These are phyloP conservation scores for Psittacara wagleri DNA, from an alignment of 2,113 vertebrate genomes.

Conservation along the genomic window DNA sequence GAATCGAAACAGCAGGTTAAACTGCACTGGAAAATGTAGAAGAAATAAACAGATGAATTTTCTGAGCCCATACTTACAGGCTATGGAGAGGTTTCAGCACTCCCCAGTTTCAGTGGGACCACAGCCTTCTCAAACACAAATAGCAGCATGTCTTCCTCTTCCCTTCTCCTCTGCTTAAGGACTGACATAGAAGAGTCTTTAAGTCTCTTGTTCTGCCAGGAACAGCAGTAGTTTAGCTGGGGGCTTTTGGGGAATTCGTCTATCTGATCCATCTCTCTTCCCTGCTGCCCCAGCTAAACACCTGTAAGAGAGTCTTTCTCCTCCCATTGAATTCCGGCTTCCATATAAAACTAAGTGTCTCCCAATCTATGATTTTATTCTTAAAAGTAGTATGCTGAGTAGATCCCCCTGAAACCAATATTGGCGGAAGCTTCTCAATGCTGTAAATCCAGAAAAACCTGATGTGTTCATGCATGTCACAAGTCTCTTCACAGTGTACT, in stretches of 20 bases:
- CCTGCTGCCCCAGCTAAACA: background rate
- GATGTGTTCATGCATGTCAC: background rate
- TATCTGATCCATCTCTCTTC: background rate
- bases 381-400: background rate
- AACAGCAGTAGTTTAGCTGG: background rate
- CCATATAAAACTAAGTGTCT: background rate
- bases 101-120: background rate
- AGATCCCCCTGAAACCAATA: background rate
- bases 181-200: background rate
- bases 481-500: background rate
- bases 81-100: background rate
- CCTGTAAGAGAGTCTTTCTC: background rate
- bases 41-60: background rate
- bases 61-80: background rate
- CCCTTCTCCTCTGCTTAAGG: background rate
- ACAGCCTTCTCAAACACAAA: rapidly evolving
- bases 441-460: background rate
- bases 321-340: background rate
- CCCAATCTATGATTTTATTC: background rate
- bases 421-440: background rate
- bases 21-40: background rate
- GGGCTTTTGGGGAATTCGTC: background rate
- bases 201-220: background rate
- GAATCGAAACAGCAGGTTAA: background rate
- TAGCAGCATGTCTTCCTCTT: background rate